Conservation (phyloP, 1,140 invertebrate species). For the Onthophagus taurus region DNA sequence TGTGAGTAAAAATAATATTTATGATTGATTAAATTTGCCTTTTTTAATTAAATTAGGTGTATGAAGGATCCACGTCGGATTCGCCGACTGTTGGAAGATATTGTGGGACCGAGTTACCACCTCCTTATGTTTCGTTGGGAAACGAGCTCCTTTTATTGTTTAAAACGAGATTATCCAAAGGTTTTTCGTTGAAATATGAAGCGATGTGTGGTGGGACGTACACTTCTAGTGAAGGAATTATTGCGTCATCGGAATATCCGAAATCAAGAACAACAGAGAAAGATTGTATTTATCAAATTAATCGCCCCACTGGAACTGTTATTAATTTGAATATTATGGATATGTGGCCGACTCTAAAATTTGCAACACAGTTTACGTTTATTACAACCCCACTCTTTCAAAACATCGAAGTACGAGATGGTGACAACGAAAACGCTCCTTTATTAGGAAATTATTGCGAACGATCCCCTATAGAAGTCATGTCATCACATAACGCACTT, state of each 20-base stretch:
- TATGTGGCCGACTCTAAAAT: too few species aligned
- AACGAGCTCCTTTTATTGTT: conserved; percentile 62
- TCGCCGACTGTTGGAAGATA: conserved; percentile 57
- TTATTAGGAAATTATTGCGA: conserved; percentile 64
- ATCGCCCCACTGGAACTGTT: conserved; percentile 46
- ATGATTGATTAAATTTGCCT: conserved; percentile 14
- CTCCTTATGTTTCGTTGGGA: conserved; percentile 43
- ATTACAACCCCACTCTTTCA: too few species aligned
- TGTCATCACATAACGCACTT: conserved; percentile 66
- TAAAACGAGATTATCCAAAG: conserved; percentile 44
- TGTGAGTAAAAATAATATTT: neutral
- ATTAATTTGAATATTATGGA: conserved; percentile 57
- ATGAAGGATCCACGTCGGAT: conserved; percentile 54
- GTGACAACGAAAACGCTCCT: conserved; percentile 52
- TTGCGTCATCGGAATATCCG: conserved; percentile 73
- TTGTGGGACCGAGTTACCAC: conserved; percentile 49
- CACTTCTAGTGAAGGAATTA: conserved; percentile 45
- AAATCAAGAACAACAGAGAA: conserved; percentile 33
- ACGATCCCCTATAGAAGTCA: conserved; percentile 42
- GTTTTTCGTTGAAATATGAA: conserved; percentile 57
- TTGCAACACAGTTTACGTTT: too few species aligned
- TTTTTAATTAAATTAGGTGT: too few species aligned
- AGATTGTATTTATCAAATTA: conserved; percentile 69
- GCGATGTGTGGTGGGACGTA: conserved; percentile 57
- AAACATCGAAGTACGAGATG: conserved; percentile 57